phyloP scores from a whole-genome alignment of 2,888 invertebrate species.

The Agonopterix alstromeriana region DNA sequence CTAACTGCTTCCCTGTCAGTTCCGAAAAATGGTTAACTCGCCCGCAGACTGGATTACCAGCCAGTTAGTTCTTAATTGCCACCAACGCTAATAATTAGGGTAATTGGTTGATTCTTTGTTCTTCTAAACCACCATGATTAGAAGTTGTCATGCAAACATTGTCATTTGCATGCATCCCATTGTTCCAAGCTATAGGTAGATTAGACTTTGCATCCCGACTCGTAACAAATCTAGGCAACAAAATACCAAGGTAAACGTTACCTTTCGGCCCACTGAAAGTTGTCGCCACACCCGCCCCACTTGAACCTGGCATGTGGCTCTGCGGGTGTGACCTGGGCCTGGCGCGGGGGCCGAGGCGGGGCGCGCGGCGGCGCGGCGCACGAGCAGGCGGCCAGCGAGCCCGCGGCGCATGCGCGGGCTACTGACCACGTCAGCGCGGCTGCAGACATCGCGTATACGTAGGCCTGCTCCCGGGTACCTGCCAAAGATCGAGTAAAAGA shows the following conservation, averaged over 20 bases:
- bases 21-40: no score
- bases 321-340: slow-evolving; percentile 79
- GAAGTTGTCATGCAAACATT: no score
- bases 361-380: slow-evolving; percentile 85
- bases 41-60: no score
- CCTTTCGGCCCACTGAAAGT: slow-evolving; percentile 83
- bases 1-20: no score
- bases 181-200: no score
- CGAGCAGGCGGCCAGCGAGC: slow-evolving; percentile 84
- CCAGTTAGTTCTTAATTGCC: no score
- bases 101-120: no score
- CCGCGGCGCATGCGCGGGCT: slow-evolving; percentile 86
- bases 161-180: no score
- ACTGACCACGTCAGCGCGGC: slow-evolving; percentile 87
- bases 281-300: slow-evolving; percentile 93
- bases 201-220: no score
- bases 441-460: slow-evolving; percentile 88
- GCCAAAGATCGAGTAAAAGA: slow-evolving; percentile 10
- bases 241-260: slow-evolving; percentile 11
- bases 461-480: slow-evolving; percentile 92
- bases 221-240: no score
- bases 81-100: no score
- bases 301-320: slow-evolving; percentile 85
- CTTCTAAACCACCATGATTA: no score
- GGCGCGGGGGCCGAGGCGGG: slow-evolving; percentile 73